Evolutionary conservation across 1,140 invertebrate species (phyloP).

Genomic region (Drosophila bocki): DNA sequence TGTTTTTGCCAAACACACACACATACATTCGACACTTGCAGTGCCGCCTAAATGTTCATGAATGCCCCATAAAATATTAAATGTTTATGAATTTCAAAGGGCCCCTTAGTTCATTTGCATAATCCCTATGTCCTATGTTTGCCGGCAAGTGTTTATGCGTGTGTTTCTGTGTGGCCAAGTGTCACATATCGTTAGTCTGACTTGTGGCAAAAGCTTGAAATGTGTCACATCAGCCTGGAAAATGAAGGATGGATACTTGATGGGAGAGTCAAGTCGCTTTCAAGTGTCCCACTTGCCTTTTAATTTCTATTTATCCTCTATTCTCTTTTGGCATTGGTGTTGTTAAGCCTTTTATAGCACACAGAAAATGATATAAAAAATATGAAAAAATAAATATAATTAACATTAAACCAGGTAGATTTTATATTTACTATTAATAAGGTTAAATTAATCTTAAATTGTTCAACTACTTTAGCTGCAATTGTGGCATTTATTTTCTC

Average conservation of each 20-base stretch:
- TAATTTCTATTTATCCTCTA: constrained; percentile 20
- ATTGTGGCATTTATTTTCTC: neutral
- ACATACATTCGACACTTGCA: constrained; percentile 30
- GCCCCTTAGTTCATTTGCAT: constrained; percentile 66
- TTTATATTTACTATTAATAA: no score
- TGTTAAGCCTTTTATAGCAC: neutral
- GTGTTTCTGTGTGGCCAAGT: constrained; percentile 42
- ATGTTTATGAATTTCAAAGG: constrained; percentile 75
- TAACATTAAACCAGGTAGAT: no score
- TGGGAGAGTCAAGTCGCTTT: constrained; percentile 6
- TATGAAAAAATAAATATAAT: neutral
- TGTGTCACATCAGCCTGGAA: constrained; percentile 33
- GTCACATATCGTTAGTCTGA: constrained; percentile 60
- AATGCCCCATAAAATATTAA: constrained; percentile 69
- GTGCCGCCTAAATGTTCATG: constrained; percentile 62
- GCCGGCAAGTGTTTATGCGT: constrained; percentile 45
- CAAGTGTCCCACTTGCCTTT: constrained; percentile 23
- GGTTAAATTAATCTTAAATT: no score
- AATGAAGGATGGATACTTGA: constrained; percentile 11
- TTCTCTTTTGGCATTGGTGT: neutral
- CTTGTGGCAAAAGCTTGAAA: constrained; percentile 46
- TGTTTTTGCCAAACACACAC: constrained; percentile 46
- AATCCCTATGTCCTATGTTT: constrained; percentile 70
- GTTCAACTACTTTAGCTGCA: no score
- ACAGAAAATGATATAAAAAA: neutral